Percentiles rank a stretch among this genome's conserved stretches.
Conservation (phyloP, 2,797 vertebrate genomes). For the Manis javanica region DNA sequence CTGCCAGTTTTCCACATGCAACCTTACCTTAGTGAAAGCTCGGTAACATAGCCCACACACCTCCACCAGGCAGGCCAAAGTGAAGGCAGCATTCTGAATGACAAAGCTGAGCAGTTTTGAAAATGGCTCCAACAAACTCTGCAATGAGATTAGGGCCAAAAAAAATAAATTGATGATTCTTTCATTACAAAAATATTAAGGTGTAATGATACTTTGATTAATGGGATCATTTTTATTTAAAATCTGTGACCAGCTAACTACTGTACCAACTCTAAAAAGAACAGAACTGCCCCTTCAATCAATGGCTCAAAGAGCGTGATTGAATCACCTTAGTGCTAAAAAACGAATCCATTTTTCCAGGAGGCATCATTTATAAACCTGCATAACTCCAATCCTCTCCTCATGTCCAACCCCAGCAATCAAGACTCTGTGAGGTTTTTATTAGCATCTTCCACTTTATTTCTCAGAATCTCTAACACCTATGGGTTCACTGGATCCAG, state of each 20-base stretch:
- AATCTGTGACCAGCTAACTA: conserved; percentile 15
- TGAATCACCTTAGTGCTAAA: conserved; percentile 31
- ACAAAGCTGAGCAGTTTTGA: conserved; percentile 98
- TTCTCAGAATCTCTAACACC: not conserved
- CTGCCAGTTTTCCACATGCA: conserved; percentile 35
- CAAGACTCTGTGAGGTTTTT: not conserved
- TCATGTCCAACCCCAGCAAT: not conserved
- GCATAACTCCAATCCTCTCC: not conserved
- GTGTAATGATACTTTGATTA: conserved; percentile 41
- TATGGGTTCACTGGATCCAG: not conserved
- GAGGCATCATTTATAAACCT: conserved; percentile 26
- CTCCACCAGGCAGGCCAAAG: conserved; percentile 96
- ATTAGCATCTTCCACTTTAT: not conserved
- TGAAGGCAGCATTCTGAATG: conserved; percentile 98
- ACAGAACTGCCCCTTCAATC: conserved; percentile 42
- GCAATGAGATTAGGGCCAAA: conserved; percentile 79
- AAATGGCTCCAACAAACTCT: conserved; percentile 98
- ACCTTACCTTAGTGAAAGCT: conserved; percentile 96
- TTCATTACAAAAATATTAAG: conserved; percentile 67
- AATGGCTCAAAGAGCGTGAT: not conserved
- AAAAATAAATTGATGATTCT: conserved; percentile 66
- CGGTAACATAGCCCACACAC: conserved; percentile 98
- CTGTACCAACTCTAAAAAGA: conserved; percentile 54
- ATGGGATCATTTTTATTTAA: conserved; percentile 59
- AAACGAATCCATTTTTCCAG: not conserved